A percentile compares a stretch with the other conserved stretches of the same genome.
Conservation (phyloP, 2,113 vertebrate genomes). For the Dicaeum eximium region DNA sequence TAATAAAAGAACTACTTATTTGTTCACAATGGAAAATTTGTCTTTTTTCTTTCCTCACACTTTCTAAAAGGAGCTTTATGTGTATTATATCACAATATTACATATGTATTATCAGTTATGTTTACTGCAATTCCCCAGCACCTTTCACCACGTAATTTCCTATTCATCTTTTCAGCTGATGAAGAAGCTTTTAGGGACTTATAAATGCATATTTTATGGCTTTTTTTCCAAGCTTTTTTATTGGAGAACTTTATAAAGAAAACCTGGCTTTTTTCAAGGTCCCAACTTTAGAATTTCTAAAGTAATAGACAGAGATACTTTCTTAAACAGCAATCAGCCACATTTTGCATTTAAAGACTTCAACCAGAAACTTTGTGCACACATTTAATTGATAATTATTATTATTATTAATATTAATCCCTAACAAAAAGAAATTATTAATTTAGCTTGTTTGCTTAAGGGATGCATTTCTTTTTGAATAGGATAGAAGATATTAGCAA, state of each 20-base stretch:
- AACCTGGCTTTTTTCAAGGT: background rate
- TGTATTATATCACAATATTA: background rate
- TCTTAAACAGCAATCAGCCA: background rate
- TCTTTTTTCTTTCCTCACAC: background rate
- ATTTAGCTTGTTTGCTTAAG: constrained; percentile 37
- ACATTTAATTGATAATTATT: background rate
- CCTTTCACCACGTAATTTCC: background rate
- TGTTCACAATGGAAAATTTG: background rate
- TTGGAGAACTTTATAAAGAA: background rate
- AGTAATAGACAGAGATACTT: background rate
- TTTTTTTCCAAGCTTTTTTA: background rate
- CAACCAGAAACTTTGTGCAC: background rate
- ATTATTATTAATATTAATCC: constrained; percentile 15
- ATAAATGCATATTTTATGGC: background rate
- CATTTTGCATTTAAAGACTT: background rate
- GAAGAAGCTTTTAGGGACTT: background rate
- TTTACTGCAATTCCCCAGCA: background rate
- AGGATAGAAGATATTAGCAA: constrained; percentile 30
- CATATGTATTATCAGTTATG: background rate
- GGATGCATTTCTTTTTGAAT: constrained; percentile 28
- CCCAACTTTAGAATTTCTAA: background rate
- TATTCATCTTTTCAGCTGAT: background rate
- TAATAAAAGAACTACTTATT: background rate
- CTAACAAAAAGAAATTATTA: constrained; percentile 5
- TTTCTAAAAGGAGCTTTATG: background rate